Conservation (phyloP, 2,797 vertebrate genomes). For the Halcyon smyrnensis region DNA sequence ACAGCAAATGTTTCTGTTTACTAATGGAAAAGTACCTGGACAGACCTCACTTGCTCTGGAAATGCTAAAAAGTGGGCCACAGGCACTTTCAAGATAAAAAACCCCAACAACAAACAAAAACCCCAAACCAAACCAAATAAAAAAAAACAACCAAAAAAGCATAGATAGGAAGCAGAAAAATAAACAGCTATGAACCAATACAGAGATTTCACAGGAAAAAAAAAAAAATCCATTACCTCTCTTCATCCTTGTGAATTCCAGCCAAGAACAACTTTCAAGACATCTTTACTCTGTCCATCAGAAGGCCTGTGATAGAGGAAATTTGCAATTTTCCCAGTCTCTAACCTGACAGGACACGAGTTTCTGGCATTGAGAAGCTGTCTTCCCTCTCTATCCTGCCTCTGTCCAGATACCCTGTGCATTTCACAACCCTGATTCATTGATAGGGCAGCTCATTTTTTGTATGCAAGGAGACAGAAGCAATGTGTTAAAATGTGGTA, state of each 20-base stretch:
- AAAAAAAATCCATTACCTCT: not conserved
- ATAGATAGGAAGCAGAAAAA: not conserved
- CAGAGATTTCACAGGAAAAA: not conserved
- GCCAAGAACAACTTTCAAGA: not conserved
- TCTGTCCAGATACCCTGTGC: not conserved
- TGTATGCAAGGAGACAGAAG: not conserved
- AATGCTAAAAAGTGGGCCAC: slow-evolving; percentile 27
- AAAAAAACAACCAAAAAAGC: not conserved
- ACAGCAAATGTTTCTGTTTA: slow-evolving; percentile 64
- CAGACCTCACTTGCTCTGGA: slow-evolving; percentile 22
- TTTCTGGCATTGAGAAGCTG: not conserved
- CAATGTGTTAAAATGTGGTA: not conserved
- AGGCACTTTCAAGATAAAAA: not conserved
- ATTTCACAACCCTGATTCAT: not conserved
- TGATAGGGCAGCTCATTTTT: not conserved
- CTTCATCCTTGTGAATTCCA: not conserved
- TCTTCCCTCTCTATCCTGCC: not conserved
- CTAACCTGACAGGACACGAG: not conserved
- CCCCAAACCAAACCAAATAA: not conserved
- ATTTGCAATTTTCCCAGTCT: not conserved
- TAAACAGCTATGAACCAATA: not conserved
- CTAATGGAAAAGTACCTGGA: slow-evolving; percentile 64
- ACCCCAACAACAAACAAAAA: not conserved
- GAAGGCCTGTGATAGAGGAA: not conserved
- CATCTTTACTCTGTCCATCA: not conserved